A percentile compares a stretch with the other conserved stretches of the same genome.
These are phyloP conservation scores for Aelia acuminata DNA, from an alignment of 2,888 invertebrate genomes.

Conservation along the genomic window DNA sequence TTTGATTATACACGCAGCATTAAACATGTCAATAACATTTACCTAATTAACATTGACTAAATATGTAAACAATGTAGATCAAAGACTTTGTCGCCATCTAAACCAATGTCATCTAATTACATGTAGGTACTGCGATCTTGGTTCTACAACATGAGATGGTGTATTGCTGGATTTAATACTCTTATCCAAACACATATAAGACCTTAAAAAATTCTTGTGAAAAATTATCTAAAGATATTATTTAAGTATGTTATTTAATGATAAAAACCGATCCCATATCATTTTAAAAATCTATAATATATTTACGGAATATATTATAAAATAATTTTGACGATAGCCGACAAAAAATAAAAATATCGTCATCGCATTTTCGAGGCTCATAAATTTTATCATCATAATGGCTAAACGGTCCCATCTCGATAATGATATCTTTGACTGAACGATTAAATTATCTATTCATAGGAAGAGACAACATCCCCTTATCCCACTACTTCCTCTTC, in stretches of 20 bases:
- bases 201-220: too few species aligned
- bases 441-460: background rate
- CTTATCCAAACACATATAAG: too few species aligned
- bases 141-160: background rate
- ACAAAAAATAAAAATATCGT: too few species aligned
- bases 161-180: background rate
- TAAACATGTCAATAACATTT: background rate
- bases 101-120: background rate
- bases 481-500: conserved; percentile 17
- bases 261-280: too few species aligned
- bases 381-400: too few species aligned
- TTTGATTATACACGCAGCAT: background rate
- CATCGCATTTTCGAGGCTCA: too few species aligned
- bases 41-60: background rate
- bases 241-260: too few species aligned
- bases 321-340: too few species aligned
- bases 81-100: background rate
- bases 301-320: too few species aligned
- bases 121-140: background rate
- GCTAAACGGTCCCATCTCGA: background rate
- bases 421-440: background rate
- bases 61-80: background rate
- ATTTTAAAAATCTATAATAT: too few species aligned
- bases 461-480: background rate
- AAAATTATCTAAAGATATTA: too few species aligned